These are phyloP conservation scores for Hydrochoerus hydrochaeris DNA, from an alignment of 2,113 vertebrate genomes.

Conservation along the genomic window DNA sequence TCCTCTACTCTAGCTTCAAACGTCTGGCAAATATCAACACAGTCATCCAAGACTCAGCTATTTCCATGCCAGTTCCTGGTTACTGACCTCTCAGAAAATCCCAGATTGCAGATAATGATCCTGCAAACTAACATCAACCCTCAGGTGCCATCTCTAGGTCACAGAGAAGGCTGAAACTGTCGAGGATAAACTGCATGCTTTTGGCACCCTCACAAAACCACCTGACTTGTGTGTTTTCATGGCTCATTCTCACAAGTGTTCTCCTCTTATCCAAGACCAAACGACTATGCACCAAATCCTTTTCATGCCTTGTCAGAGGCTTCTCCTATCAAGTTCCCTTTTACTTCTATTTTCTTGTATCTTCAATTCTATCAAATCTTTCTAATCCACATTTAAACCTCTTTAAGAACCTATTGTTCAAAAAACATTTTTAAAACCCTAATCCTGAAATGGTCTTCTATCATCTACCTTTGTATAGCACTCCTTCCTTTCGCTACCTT, in stretches of 20 bases:
- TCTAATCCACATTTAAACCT: neutral
- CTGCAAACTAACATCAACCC: neutral
- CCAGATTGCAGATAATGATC: neutral
- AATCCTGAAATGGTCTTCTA: neutral
- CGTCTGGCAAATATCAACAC: neutral
- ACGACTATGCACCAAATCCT: neutral
- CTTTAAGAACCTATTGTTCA: neutral
- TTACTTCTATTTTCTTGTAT: neutral
- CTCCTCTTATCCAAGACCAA: neutral
- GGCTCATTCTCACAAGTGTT: neutral
- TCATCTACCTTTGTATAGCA: neutral
- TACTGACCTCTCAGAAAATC: neutral
- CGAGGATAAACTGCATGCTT: neutral
- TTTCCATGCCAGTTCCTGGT: neutral
- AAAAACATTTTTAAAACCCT: neutral
- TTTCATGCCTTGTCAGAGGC: neutral
- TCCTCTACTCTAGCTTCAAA: neutral
- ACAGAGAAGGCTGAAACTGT: neutral
- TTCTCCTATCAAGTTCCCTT: neutral
- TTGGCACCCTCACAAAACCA: neutral
- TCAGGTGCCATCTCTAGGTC: neutral
- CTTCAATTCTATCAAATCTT: neutral
- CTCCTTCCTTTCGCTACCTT: neutral
- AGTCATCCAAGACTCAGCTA: neutral
- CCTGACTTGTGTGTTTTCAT: neutral